phyloP scores from a whole-genome alignment of 2,797 vertebrate genomes.

The Amazona finschi region DNA sequence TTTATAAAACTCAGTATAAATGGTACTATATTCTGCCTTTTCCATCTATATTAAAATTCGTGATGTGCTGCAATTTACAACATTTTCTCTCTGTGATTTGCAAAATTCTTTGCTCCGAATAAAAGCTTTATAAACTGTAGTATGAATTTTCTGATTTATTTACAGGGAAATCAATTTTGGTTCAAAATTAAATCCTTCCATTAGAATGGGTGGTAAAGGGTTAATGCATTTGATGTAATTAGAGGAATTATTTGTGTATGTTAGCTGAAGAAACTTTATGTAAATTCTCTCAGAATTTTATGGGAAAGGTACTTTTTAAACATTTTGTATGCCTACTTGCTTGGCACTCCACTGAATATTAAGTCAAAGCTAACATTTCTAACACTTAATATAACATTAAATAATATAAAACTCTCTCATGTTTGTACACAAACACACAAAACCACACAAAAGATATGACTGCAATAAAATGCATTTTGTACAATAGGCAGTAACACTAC shows the following conservation, averaged over 20 bases:
- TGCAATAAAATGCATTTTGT: not conserved
- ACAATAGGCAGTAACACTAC: not conserved
- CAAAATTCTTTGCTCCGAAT: not conserved
- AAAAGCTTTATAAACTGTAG: not conserved
- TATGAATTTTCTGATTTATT: slow-evolving; percentile 36
- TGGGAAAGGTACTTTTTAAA: not conserved
- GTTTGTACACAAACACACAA: not conserved
- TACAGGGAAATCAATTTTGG: slow-evolving; percentile 12
- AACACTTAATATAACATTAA: not conserved
- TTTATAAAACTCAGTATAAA: slow-evolving; percentile 13
- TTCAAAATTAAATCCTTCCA: slow-evolving; percentile 34
- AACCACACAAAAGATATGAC: not conserved
- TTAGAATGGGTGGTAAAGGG: not conserved
- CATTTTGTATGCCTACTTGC: not conserved
- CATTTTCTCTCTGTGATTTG: not conserved
- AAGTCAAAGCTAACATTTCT: not conserved
- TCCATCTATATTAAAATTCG: not conserved
- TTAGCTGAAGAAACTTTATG: slow-evolving; percentile 26
- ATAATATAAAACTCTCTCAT: not conserved
- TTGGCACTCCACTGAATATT: not conserved
- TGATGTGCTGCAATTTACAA: not conserved
- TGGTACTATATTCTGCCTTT: not conserved
- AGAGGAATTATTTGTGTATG: not conserved
- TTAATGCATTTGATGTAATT: slow-evolving; percentile 19
- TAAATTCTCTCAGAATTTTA: slow-evolving; percentile 3